Evolutionary conservation across 2,888 invertebrate species (phyloP), one percentile per base, ranked within the genome.

Genomic region (Apamea monoglypha): DNA sequence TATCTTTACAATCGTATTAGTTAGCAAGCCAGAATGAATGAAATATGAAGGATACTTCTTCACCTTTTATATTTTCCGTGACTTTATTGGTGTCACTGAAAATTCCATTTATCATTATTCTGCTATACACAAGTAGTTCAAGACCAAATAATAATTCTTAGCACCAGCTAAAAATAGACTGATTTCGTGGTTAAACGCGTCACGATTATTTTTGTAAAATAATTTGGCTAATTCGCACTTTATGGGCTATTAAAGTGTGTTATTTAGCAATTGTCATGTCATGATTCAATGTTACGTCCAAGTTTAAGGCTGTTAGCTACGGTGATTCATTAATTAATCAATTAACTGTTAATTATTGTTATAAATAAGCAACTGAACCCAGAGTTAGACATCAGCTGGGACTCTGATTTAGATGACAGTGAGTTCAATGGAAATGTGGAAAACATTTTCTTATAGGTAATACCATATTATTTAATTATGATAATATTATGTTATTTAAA

Each of bases 201-300:
- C 70, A 59, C 29, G 63, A 64, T 66, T 59, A 64, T 66, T 77
- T 76, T 63, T 32, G 36, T 53, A 25, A 56, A 59, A 66, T 40
- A 70, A 80, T 59, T 71, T 68, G 67, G 50, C 44, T 76, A 85
- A 75, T 80, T 61, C 12, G 53, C 12, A 44, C 53, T 25, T 56
- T 29, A 74, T 40, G 29, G 44, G 12, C 16, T 36, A 61, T 53
- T 18, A 69, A 83, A 76, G 76, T 70, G 36, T 70, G 66, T 66
- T 73, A 83, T 83, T 83, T 69, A 73, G 44, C 16, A 73, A 76
- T 61, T 66, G 40, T 81, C 74, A 40, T 50, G 47, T 76, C 68
- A 76, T 56, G 72, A 29, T 74, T 32, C 50, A n/a, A 72, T 80
- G 36, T 61, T 83, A 69, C 44, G 66, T 61, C 67, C 80, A 79